phyloP scores from a whole-genome alignment of 2,113 vertebrate genomes.

The Hippotragus niger region DNA sequence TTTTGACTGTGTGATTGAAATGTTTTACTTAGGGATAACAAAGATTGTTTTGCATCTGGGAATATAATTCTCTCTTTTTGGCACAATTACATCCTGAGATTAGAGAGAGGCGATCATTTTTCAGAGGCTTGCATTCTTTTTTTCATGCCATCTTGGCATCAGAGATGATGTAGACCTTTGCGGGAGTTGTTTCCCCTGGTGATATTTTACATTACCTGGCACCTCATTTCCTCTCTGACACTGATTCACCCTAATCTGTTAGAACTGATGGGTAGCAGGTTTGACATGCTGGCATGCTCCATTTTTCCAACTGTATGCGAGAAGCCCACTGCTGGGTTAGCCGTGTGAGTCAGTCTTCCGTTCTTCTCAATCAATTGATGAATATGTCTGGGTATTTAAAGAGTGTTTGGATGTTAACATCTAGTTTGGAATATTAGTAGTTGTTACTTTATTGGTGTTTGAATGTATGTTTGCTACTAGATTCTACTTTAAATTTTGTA shows the following conservation, averaged over 20 bases:
- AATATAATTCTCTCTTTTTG: neutral
- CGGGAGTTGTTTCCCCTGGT: neutral
- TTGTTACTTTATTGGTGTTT: conserved; percentile 47
- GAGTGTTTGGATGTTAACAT: neutral
- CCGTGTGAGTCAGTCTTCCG: neutral
- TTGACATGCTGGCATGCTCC: neutral
- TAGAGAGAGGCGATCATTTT: neutral
- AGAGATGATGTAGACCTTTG: neutral
- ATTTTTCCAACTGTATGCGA: neutral
- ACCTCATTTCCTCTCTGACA: neutral
- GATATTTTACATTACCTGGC: neutral
- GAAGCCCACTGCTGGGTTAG: neutral
- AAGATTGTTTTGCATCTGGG: neutral
- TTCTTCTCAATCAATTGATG: neutral
- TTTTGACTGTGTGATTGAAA: neutral
- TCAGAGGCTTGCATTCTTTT: neutral
- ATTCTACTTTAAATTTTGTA: conserved; percentile 68
- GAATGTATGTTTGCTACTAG: conserved; percentile 64
- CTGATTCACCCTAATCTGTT: neutral
- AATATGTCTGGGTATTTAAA: neutral
- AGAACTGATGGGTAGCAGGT: neutral
- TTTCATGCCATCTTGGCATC: neutral
- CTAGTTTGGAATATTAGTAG: conserved; percentile 10
- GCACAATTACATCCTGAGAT: neutral
- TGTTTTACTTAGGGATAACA: neutral